phyloP scores from a whole-genome alignment of 2,888 invertebrate genomes.

The Hedya salicella region DNA sequence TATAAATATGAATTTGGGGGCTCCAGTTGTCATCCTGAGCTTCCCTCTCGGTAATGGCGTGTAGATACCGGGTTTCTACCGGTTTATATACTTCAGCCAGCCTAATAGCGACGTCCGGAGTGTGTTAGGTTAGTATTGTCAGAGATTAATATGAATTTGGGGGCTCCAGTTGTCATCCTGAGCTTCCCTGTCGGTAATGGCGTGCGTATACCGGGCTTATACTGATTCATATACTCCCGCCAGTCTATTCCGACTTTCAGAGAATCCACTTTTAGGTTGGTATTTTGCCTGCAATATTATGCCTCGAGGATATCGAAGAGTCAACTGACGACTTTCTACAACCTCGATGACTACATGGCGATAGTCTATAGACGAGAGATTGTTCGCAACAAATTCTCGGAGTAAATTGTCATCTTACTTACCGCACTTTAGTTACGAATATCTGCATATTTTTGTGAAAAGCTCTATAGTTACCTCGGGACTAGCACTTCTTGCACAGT shows the following conservation, averaged over 20 bases:
- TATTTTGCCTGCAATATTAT: too few species aligned
- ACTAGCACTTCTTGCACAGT: too few species aligned
- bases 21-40: slow-evolving; percentile 77
- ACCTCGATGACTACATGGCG: too few species aligned
- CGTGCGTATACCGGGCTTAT: slow-evolving; percentile 87
- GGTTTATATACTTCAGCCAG: slow-evolving; percentile 91
- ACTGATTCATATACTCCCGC: slow-evolving; percentile 91
- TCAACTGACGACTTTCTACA: too few species aligned
- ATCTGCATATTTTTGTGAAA: too few species aligned
- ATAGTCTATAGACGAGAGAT: too few species aligned
- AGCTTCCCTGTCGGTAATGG: slow-evolving; percentile 87
- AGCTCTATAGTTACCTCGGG: too few species aligned
- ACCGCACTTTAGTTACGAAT: too few species aligned
- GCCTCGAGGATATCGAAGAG: too few species aligned
- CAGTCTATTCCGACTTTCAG: slow-evolving; percentile 87
- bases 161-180: slow-evolving; percentile 72
- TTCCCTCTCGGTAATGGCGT: slow-evolving; percentile 87
- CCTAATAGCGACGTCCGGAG: slow-evolving; percentile 87
- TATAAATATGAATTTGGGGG: too few species aligned
- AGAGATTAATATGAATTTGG: slow-evolving; percentile 22
- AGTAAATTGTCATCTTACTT: too few species aligned
- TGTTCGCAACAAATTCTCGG: too few species aligned
- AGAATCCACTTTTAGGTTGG: slow-evolving; percentile 85
- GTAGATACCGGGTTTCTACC: slow-evolving; percentile 88
- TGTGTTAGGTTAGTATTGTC: slow-evolving; percentile 73